A percentile compares a stretch with the other conserved stretches of the same genome.
phyloP scores from a whole-genome alignment of 2,888 invertebrate species.

The Nomada hirtipes region DNA sequence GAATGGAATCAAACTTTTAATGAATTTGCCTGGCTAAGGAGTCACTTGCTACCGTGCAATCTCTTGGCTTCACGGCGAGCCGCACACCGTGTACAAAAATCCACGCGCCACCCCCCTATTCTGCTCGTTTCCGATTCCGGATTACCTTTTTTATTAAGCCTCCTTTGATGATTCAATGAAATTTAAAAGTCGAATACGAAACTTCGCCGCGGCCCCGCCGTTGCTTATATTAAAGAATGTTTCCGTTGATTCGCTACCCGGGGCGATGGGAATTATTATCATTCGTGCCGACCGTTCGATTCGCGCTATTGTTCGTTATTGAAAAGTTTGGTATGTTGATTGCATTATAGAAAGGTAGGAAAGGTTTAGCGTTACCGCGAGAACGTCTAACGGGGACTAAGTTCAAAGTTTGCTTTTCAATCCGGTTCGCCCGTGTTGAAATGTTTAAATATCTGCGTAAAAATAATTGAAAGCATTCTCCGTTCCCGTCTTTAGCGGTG shows the following conservation, averaged over 20 bases:
- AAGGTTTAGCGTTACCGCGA: background rate
- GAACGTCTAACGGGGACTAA: background rate
- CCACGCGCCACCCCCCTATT: constrained; percentile 4
- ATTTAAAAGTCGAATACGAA: constrained; percentile 35
- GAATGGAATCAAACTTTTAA: constrained; percentile 69
- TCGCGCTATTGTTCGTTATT: background rate
- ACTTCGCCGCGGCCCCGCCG: constrained; percentile 17
- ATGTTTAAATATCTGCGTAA: background rate
- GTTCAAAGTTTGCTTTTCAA: background rate
- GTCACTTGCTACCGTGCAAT: constrained; percentile 39
- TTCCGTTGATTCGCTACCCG: constrained; percentile 9
- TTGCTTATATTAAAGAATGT: constrained; percentile 21
- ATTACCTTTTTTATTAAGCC: constrained; percentile 44
- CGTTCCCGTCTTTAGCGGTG: too few relatives aligned
- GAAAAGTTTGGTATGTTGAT: background rate
- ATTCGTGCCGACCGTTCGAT: constrained; percentile 1
- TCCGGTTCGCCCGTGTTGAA: too few relatives aligned
- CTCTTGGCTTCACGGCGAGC: constrained; percentile 32
- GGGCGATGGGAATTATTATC: constrained; percentile 16
- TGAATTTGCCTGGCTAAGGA: constrained; percentile 64
- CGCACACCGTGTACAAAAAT: constrained; percentile 49
- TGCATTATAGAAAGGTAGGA: background rate
- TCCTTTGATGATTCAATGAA: constrained; percentile 29
- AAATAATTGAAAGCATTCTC: background rate
- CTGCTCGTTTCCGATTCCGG: background rate